Percentiles rank a stretch among this genome's conserved stretches.
Conservation (phyloP, 2,888 invertebrate species). For the Caenorhabditis sp. region DNA sequence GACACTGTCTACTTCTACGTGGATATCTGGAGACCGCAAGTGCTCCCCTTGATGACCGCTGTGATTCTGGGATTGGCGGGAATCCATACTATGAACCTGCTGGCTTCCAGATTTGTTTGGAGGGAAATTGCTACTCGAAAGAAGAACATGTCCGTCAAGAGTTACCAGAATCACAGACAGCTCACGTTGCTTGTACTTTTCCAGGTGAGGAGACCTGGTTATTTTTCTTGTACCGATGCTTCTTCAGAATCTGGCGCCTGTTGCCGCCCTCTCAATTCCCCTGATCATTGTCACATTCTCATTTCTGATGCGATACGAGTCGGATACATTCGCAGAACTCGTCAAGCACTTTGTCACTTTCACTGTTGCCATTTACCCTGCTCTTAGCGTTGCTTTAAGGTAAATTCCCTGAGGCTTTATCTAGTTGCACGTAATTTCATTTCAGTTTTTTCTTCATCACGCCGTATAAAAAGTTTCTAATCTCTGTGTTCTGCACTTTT, state of each 20-base stretch:
- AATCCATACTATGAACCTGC: constrained; percentile 18
- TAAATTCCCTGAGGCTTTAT: background rate
- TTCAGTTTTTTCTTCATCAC: constrained; percentile 39
- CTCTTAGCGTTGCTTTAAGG: constrained; percentile 26
- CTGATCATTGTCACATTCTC: constrained; percentile 18
- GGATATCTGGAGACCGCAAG: constrained; percentile 28
- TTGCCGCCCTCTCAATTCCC: constrained; percentile 18
- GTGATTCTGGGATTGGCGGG: constrained; percentile 2
- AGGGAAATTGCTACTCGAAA: constrained; percentile 15
- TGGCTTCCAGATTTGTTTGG: constrained; percentile 28
- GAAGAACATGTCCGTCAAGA: constrained; percentile 36
- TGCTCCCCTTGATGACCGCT: constrained; percentile 14
- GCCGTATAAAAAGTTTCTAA: constrained; percentile 30
- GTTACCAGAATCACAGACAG: constrained; percentile 33
- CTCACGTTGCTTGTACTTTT: constrained; percentile 27
- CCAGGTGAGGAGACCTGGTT: constrained; percentile 1
- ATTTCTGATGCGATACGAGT: constrained; percentile 19
- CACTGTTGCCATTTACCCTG: constrained; percentile 23
- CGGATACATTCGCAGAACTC: constrained; percentile 25
- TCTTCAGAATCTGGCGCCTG: constrained; percentile 38
- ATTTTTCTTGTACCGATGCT: background rate
- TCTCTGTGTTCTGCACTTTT: constrained; percentile 16
- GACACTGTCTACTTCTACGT: constrained; percentile 34
- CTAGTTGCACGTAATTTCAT: background rate
- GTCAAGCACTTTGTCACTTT: constrained; percentile 46